Percentiles rank a stretch among this genome's conserved stretches.
Conservation (phyloP, 2,797 vertebrate species). For the Australoheros facetus region DNA sequence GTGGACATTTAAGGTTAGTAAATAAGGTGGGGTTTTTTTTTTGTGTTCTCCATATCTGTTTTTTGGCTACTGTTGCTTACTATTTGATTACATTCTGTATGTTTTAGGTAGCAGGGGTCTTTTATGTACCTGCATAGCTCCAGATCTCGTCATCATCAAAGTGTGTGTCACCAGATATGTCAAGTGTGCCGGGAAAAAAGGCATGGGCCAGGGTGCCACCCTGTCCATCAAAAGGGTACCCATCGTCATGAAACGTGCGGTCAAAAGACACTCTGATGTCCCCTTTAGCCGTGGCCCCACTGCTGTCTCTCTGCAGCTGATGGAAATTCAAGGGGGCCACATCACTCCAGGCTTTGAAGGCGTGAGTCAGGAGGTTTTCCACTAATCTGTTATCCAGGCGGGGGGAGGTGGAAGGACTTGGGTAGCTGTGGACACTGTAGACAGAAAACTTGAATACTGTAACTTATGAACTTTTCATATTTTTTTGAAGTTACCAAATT, state of each 20-base stretch:
- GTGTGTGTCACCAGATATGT: constrained; percentile 88
- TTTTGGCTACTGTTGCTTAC: not conserved
- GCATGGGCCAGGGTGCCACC: constrained; percentile 92
- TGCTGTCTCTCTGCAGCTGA: not conserved
- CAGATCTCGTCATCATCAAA: constrained; percentile 90
- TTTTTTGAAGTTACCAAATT: not conserved
- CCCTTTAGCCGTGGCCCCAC: constrained; percentile 22
- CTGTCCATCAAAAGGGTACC: constrained; percentile 90
- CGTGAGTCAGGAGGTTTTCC: constrained; percentile 69
- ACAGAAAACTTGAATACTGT: not conserved
- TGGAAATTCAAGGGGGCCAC: constrained; percentile 79
- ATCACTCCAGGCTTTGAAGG: constrained; percentile 83
- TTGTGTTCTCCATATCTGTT: not conserved
- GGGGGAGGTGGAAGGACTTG: constrained; percentile 47
- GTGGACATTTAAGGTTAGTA: not conserved
- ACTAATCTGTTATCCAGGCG: constrained; percentile 29
- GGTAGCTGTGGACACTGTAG: constrained; percentile 82
- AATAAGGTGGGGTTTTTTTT: not conserved
- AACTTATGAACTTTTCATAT: not conserved
- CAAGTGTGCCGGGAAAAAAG: constrained; percentile 86
- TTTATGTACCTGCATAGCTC: constrained; percentile 75
- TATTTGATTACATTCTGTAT: not conserved
- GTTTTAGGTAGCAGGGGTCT: not conserved
- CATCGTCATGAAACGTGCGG: constrained; percentile 84
- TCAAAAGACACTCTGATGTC: constrained; percentile 87